A percentile compares a stretch with the other conserved stretches of the same genome.
These are phyloP conservation scores for Leuciscus idus DNA, from an alignment of 2,113 vertebrate species.

Conservation along the genomic window DNA sequence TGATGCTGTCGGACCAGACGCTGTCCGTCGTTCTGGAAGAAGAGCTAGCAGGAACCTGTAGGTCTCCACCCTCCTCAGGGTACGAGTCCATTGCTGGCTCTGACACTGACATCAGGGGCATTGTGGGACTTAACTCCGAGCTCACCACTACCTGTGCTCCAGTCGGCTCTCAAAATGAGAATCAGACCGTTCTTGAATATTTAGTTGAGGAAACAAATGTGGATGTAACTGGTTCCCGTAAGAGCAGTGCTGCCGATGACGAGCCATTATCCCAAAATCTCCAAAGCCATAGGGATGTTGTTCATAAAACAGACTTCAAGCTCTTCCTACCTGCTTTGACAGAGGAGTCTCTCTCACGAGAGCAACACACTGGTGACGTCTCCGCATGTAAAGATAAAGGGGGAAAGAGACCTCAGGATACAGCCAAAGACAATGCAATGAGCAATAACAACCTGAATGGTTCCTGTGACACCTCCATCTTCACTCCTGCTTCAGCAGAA, in stretches of 20 bases:
- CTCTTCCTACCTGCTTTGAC: neutral
- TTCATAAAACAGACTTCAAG: neutral
- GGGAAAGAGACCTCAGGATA: conserved; percentile 11
- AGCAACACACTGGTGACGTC: neutral
- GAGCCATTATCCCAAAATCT: neutral
- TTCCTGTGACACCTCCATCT: neutral
- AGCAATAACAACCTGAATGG: conserved; percentile 51
- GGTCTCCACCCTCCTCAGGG: conserved; percentile 62
- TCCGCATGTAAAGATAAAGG: conserved; percentile 14
- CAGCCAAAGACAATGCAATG: conserved; percentile 57
- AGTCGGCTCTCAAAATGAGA: conserved; percentile 18
- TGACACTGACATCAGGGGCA: conserved; percentile 61
- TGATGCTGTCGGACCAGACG: neutral
- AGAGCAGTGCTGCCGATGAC: neutral
- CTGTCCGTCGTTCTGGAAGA: conserved; percentile 38
- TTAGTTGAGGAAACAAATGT: neutral
- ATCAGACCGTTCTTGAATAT: conserved; percentile 1
- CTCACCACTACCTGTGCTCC: neutral
- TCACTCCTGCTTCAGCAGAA: neutral
- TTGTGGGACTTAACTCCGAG: conserved; percentile 44
- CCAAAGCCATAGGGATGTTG: neutral
- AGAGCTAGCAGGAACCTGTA: neutral
- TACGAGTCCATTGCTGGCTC: conserved; percentile 65
- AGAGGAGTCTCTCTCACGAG: neutral
- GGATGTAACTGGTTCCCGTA: neutral